Evolutionary conservation across 1,140 invertebrate genomes (phyloP), one percentile per base, ranked within the genome.

Genomic region (Sarcophaga bullata): DNA sequence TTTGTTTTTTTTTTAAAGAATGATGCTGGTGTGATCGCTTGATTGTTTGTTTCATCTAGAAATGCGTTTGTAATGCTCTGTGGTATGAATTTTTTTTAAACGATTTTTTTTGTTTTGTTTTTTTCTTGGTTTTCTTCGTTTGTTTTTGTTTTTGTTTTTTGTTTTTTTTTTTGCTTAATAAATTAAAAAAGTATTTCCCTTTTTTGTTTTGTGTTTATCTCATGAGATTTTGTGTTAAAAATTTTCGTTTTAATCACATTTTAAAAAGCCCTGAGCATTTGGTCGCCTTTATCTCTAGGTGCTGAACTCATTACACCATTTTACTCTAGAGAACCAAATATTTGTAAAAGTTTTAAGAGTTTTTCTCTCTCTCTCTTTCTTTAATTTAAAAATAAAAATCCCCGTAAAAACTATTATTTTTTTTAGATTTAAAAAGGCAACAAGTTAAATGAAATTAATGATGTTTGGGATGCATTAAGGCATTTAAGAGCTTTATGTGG

Each of bases 251-350:
- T 84, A 85, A 84, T 84, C 82, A 86, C 85, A 85, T 85, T 37
- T 37, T 37, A 88, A 88, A 78, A 86, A 88, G 87, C 87, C 87
- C 87, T 88, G 87, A 88, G 87, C 87, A 88, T 88, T 88, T 88
- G 87, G 87, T 88, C 87, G 88, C 87, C 87, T 72, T 72, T 25
- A 11, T 54, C 25, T 37, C 25, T 37, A 37, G 25, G 25, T 37
- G 25, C 25, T 37, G 25, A 37, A 37, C 25, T n/a, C n/a, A n/a
- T n/a, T n/a, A 17, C 62, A 68, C 62, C 62, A 2, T 7, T n/a
- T 76, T 37, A 1, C 25, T 78, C 19, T 19, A 68, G 58, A 68
- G 19, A 68, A 78, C 48, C 48, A n/a, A 78, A 78, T 68, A 19
- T 19, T 58, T 68, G 6, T 50, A 37, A 37, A 37, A 37, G 25